Evolutionary conservation across 2,888 invertebrate species (phyloP), one percentile per base, ranked within the genome.

Genomic region (Embidobia sp.): DNA sequence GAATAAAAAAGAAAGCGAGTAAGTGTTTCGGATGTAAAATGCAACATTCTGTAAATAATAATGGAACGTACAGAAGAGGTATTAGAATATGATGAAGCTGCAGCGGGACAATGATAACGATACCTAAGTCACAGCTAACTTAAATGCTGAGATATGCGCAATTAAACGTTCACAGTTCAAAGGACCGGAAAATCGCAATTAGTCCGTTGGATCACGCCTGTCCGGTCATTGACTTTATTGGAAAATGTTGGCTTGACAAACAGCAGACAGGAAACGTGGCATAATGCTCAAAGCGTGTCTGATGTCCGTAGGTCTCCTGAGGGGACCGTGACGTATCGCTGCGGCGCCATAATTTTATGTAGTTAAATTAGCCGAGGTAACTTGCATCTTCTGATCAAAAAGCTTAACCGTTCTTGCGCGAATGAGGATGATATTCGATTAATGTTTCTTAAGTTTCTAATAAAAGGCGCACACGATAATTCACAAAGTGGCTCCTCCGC

Each of bases 131-230:
- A 40, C 51, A 63, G 55, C 48, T 40, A 72, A 55, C 19, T 72
- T 55, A 55, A 72, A 44, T 63, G 63, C 53, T 53, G 48, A 63
- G 55, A 72, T 72, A 72, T 72, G 63, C 55, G 48, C 48, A 63
- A 72, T 64, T 72, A 40, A 57, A 63, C 63, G 63, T 55, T 72
- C 49, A 61, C 48, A 46, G 53, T 61, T 70, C 70, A 70, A 53
- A 70, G 72, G 63, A 63, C 63, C 72, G 72, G 72, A 72, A 72
- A 72, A 63, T 72, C 63, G 55, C 55, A 55, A 72, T 72, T 72
- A 72, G 48, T 63, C 72, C 48, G 55, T 61, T 53, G 61, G 53
- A 51, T 70, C 70, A 46, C 61, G 44, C 35, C 48, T 51, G 63
- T 61, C 48, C 48, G 15, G 72, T 31, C 55, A 63, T 72, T 72